Base-by-base conservation (phyloP, 2,888 invertebrate genomes). In the Anorthoa munda region DNA sequence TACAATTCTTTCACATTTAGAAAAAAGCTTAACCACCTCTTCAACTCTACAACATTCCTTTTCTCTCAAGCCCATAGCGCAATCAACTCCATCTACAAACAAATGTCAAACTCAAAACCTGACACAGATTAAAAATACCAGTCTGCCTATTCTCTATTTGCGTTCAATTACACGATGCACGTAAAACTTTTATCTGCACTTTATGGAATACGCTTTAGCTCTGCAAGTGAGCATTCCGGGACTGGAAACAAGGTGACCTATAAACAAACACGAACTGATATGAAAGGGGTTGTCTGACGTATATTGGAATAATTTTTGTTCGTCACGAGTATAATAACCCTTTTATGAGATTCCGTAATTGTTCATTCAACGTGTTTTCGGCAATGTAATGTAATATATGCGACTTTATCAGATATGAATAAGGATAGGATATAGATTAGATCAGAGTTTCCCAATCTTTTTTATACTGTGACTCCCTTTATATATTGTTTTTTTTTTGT, bases 181-280 rank as follows among this genome's bases (percentile, higher is more conserved):
- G 79, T 72, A 63, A 68, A 79, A 83, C 70, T 79, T 81, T 81
- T 81, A 83, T 84, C 77, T 65, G 60, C 73, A 70, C 60, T 67
- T 60, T 68, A 70, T 69, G 76, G 65, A 76, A 77, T 83, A 79
- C 66, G 81, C 58, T 79, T 75, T 71, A 81, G 48, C 72, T 73
- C 46, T 61, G 74, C 72, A 72, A 78, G 75, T 72, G 75, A 66
- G 66, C 77, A 72, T 75, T 63, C 66, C 56, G 70, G 58, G 75
- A 73, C 55, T 61, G 78, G 69, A 79, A 81, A 83, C 77, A 83
- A 68, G 77, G 75, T 82, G 83, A 82, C 86, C 86, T 85, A 85
- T 73, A 83, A 80, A 79, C 83, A 75, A 79, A 80, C 60, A 73
- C 63, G 72, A 76, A 66, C 71, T 71, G 69, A 68, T 75, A 72